Percentiles rank a stretch among this genome's conserved stretches.
phyloP scores from a whole-genome alignment of 2,113 vertebrate species.

The Elaphurus davidianus region DNA sequence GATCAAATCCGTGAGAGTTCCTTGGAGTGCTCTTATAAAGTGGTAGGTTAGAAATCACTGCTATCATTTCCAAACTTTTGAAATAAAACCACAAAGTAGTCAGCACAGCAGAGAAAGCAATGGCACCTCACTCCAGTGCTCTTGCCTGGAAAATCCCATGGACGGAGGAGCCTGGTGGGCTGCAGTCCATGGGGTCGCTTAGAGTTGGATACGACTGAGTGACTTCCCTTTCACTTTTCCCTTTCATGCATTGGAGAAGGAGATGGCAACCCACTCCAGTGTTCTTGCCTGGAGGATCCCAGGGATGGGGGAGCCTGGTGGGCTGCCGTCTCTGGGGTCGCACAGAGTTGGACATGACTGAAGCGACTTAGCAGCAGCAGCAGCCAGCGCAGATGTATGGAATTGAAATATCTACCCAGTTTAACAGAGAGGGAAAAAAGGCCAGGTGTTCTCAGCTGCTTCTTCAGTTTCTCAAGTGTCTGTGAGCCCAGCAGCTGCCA shows the following conservation, averaged over 20 bases:
- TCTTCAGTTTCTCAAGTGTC: neutral
- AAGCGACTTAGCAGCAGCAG: neutral
- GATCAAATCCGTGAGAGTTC: neutral
- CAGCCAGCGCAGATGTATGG: neutral
- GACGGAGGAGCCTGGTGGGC: fast-evolving
- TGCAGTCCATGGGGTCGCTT: neutral
- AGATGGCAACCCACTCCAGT: neutral
- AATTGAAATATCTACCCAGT: neutral
- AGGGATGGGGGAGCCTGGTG: neutral
- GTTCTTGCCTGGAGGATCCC: neutral
- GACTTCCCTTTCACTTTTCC: neutral
- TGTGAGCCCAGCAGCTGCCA: neutral
- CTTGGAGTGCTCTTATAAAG: neutral
- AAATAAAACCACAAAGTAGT: neutral
- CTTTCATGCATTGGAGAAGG: neutral
- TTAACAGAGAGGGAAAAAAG: neutral
- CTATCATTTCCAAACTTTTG: neutral
- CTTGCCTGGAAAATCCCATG: neutral
- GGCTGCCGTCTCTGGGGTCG: neutral
- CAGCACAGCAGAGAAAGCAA: neutral
- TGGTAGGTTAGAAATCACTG: neutral
- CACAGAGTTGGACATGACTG: neutral
- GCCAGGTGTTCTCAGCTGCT: neutral
- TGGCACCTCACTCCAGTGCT: neutral
- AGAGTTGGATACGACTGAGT: fast-evolving